Conservation (phyloP, 2,797 vertebrate species). For the Selene dorsalis region DNA sequence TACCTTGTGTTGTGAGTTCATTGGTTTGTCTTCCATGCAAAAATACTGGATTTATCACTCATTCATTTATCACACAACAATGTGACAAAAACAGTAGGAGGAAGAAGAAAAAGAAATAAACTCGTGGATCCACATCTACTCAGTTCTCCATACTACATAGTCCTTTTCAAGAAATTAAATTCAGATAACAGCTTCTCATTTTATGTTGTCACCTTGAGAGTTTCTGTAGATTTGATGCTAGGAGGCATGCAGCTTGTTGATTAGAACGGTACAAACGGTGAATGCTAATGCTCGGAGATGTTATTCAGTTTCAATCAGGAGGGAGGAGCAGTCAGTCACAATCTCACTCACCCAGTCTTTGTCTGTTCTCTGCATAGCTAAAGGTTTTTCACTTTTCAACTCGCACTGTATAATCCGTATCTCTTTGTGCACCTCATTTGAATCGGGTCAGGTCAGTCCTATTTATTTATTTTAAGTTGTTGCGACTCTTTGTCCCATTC, state of each 20-base stretch:
- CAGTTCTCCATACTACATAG: constrained; percentile 4
- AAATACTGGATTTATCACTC: too few species aligned
- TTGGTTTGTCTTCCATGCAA: too few species aligned
- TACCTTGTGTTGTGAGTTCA: neutral
- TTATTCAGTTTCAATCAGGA: constrained; percentile 58
- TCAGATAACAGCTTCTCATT: constrained; percentile 73
- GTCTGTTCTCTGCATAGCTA: constrained; percentile 31
- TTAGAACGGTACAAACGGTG: constrained; percentile 81
- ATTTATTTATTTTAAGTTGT: neutral
- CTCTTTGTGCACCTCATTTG: constrained; percentile 1
- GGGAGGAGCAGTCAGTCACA: constrained; percentile 41
- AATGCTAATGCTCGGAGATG: constrained; percentile 81
- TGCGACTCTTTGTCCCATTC: neutral
- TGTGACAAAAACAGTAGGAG: constrained; percentile 9
- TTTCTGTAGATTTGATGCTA: constrained; percentile 83
- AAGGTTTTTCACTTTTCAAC: constrained; percentile 20
- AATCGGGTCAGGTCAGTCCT: constrained; percentile 7
- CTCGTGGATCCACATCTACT: constrained; percentile 50
- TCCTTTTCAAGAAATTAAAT: constrained; percentile 78
- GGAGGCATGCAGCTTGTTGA: constrained; percentile 84
- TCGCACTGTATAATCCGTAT: neutral
- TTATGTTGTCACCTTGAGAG: constrained; percentile 81
- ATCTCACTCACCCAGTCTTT: constrained; percentile 28
- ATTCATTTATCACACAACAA: constrained; percentile 13
- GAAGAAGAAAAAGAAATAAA: constrained; percentile 30